Percentiles rank a stretch among this genome's conserved stretches.
phyloP scores from a whole-genome alignment of 2,113 vertebrate genomes.

The Martes martes region DNA sequence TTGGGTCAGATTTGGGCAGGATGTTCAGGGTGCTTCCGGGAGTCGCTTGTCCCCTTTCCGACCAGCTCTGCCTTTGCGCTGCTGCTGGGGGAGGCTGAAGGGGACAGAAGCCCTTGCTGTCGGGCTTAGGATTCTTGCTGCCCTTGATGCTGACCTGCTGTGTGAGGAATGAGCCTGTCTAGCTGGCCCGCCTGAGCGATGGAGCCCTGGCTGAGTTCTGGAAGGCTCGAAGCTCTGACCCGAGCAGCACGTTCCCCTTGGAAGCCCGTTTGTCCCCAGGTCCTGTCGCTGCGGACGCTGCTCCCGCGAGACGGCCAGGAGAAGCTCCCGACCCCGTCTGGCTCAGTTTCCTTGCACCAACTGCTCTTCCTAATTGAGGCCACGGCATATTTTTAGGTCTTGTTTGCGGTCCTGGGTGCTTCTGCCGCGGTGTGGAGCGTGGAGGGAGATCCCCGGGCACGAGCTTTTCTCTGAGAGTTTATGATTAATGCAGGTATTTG shows the following conservation, averaged over 20 bases:
- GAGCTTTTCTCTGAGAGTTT: not conserved
- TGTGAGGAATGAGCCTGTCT: accelerated
- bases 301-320: accelerated
- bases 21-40: accelerated
- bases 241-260: accelerated
- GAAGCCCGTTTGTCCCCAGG: accelerated
- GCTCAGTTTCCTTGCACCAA: not conserved
- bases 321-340: accelerated
- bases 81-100: not conserved
- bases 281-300: accelerated
- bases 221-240: accelerated
- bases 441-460: too few species aligned
- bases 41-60: accelerated
- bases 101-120: accelerated
- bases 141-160: accelerated
- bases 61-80: accelerated
- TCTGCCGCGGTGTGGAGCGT: not conserved
- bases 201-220: not conserved
- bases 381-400: not conserved
- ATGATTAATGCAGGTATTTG: not conserved
- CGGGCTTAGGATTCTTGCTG: accelerated
- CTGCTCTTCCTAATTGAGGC: not conserved
- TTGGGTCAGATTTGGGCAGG: not conserved
- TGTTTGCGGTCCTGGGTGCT: not conserved
- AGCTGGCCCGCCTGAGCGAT: not conserved